Percentiles rank a stretch among this genome's conserved stretches.
Conservation (phyloP, 1,140 invertebrate species). For the Pogonomyrmex barbatus region DNA sequence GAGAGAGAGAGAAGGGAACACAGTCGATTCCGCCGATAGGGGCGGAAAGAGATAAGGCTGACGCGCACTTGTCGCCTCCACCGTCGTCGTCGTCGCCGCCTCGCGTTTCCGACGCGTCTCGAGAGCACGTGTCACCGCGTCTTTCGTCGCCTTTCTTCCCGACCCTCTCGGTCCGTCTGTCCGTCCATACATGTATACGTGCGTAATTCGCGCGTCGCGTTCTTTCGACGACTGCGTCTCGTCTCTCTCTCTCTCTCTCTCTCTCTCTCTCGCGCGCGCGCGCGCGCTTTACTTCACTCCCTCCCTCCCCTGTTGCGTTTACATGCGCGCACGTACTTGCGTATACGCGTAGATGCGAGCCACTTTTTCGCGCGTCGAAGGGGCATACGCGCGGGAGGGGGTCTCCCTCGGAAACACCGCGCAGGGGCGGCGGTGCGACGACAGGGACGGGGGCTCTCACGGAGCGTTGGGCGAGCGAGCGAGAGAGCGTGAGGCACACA, state of each 20-base stretch:
- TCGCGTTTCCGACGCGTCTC: conserved; percentile 28
- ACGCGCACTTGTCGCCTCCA: conserved; percentile 4
- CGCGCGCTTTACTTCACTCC: no score
- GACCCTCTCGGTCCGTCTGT: conserved; percentile 56
- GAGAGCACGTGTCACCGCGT: conserved; percentile 69
- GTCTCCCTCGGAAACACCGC: conserved; percentile 68
- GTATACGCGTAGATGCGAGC: conserved; percentile 19
- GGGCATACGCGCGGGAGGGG: conserved; percentile 68
- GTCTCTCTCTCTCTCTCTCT: background rate
- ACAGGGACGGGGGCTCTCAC: conserved; percentile 31
- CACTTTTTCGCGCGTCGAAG: conserved; percentile 64
- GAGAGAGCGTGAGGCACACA: conserved; percentile 67
- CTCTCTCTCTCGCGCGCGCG: background rate
- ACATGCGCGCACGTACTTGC: background rate
- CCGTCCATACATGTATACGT: conserved; percentile 24
- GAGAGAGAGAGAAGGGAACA: conserved; percentile 11
- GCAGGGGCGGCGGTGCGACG: conserved; percentile 29
- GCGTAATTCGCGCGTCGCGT: conserved; percentile 8
- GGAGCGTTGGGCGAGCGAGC: conserved; percentile 49
- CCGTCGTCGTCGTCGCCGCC: background rate
- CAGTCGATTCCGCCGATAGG: background rate
- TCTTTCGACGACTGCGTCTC: conserved; percentile 12
- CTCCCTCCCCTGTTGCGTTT: background rate
- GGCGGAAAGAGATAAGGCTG: background rate
- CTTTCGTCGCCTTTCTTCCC: conserved; percentile 53